Evolutionary conservation across 2,797 vertebrate species (phyloP), one percentile per base, ranked within the genome.

Genomic region (Monodelphis domestica): DNA sequence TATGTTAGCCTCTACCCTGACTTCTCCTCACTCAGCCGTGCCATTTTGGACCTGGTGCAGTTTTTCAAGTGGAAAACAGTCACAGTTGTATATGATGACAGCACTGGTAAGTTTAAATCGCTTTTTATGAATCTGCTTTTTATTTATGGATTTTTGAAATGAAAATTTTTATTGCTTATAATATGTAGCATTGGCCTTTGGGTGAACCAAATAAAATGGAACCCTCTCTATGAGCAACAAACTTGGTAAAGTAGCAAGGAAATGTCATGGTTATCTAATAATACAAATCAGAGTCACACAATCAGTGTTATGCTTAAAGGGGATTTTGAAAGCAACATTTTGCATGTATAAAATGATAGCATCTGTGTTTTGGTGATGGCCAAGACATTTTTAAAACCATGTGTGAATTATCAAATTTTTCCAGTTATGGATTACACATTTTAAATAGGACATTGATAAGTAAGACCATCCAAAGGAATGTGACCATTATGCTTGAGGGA

Each of bases 11-110:
- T 99, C 88, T 99, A 99, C 92, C 99, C 99, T 12, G 99, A 99
- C 98, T 99, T 99, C 98, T 99, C 99, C 88, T 99, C 99, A 5
- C 99, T 99, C 97, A 99, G 99, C 98, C 98, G 99, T 93, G 99
- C 99, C 97, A 99, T 99, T 97, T 98, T 99, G 97, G 99, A 99
- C 98, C 98, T 99, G 98, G 99, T 99, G 91, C 99, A 99, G 97
- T 99, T 99, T 98, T 99, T 99, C 99, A 99, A 99, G 98, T 99
- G 99, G 99, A 99, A 99, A 98, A 99, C 99, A 0, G 99, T 99
- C 95, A 99, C 99, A 0, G 99, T 99, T 96, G 99, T 99, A 91
- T 99, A 99, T 33, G 99, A 99, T 95, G 99, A 99, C 99, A 99
- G 99, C 98, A 99, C 99, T 90, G 99, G 99, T 99, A 98, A 98